Evolutionary conservation across 2,113 vertebrate species (phyloP).

Genomic region (Xenopus tropicalis): DNA sequence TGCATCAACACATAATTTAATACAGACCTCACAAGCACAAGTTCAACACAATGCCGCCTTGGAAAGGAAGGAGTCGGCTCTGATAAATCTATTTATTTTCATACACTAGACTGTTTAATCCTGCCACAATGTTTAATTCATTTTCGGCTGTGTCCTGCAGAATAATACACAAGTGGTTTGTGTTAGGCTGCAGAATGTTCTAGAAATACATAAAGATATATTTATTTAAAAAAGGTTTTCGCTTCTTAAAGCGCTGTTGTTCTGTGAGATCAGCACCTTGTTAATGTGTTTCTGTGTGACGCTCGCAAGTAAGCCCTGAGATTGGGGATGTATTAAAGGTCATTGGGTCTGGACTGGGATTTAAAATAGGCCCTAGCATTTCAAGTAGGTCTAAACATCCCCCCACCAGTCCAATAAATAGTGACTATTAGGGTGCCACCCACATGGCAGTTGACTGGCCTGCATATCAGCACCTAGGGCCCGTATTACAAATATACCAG

Average conservation of each 20-base stretch:
- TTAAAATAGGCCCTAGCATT: no score
- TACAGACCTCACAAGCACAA: constrained; percentile 10
- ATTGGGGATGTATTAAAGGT: no score
- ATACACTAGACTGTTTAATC: constrained; percentile 4
- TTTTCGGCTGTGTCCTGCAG: neutral
- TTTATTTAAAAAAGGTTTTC: neutral
- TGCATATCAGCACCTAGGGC: no score
- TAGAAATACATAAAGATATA: neutral
- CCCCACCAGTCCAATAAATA: no score
- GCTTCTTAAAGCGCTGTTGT: neutral
- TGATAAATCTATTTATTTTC: constrained; percentile 18
- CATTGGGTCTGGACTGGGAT: no score
- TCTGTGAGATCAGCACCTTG: neutral
- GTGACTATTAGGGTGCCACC: no score
- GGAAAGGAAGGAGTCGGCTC: constrained; percentile 3
- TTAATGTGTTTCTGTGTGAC: no score
- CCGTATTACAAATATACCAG: no score
- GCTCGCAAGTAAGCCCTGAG: no score
- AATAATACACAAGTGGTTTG: constrained; percentile 5
- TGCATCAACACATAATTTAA: constrained; percentile 9
- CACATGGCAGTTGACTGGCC: no score
- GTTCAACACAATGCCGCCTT: neutral
- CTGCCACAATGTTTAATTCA: constrained; percentile 3
- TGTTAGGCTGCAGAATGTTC: neutral
- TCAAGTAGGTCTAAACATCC: no score